Percentiles rank a stretch among this genome's conserved stretches.
phyloP scores from a whole-genome alignment of 2,797 vertebrate genomes.

The Falco novaeseelandiae region DNA sequence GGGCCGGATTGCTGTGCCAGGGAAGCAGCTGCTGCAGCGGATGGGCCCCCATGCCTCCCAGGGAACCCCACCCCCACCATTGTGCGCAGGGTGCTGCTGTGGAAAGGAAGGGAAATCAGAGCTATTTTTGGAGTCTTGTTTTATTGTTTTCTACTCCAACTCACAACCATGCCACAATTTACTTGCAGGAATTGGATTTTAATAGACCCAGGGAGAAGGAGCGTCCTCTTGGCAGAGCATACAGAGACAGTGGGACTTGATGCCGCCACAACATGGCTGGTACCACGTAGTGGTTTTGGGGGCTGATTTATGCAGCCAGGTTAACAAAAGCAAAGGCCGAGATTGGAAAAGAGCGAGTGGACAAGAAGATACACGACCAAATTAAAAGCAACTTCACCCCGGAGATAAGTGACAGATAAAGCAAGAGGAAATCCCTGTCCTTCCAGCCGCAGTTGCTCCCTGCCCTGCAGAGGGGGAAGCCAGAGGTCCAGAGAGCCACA shows the following conservation, averaged over 20 bases:
- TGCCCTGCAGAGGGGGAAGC: background rate
- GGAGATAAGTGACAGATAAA: background rate
- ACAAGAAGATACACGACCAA: background rate
- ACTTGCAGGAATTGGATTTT: background rate
- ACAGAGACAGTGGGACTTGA: background rate
- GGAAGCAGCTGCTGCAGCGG: background rate
- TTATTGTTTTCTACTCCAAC: background rate
- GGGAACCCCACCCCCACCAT: background rate
- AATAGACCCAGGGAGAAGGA: rapidly evolving
- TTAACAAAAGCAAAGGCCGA: rapidly evolving
- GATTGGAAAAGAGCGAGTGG: rapidly evolving
- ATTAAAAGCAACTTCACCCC: rapidly evolving
- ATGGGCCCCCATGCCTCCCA: background rate
- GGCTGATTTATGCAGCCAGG: background rate
- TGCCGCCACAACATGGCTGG: background rate
- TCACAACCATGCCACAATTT: background rate
- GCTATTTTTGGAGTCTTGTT: slow-evolving; percentile 21
- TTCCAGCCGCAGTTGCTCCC: background rate
- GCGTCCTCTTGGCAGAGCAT: background rate
- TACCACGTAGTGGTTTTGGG: rapidly evolving
- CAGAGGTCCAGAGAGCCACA: background rate
- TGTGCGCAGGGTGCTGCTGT: background rate
- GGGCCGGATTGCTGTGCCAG: background rate
- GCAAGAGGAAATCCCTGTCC: background rate
- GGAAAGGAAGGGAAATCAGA: background rate